These are phyloP conservation scores for Philopedon plagiatum DNA, from an alignment of 2,888 invertebrate species.

Conservation along the genomic window DNA sequence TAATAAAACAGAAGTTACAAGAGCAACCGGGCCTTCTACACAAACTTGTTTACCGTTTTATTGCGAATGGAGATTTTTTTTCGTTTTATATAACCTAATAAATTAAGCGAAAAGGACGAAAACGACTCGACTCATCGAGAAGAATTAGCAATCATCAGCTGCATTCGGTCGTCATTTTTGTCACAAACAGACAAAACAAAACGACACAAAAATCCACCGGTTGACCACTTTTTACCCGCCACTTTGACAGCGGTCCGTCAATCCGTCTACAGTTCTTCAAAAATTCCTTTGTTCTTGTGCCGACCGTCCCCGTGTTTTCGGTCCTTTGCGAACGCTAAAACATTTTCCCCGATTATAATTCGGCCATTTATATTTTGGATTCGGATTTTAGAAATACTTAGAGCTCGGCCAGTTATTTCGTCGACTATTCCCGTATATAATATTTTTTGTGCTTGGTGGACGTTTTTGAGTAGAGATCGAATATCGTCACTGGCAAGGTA, in stretches of 20 bases:
- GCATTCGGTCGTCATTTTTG: constrained; percentile 51
- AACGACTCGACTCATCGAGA: constrained; percentile 34
- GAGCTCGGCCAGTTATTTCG: constrained; percentile 41
- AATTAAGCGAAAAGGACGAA: constrained; percentile 38
- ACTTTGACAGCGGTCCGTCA: constrained; percentile 63
- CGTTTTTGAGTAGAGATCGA: not conserved
- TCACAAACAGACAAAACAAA: constrained; percentile 52
- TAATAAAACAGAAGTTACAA: too few relatives aligned
- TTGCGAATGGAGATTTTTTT: not conserved
- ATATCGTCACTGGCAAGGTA: too few relatives aligned
- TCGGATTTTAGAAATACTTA: constrained; percentile 63
- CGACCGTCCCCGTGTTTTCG: constrained; percentile 53
- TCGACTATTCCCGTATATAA: constrained; percentile 13
- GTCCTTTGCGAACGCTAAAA: constrained; percentile 49
- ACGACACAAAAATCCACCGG: constrained; percentile 53
- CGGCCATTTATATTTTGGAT: constrained; percentile 63
- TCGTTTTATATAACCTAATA: constrained; percentile 16
- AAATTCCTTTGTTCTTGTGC: constrained; percentile 62
- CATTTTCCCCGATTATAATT: constrained; percentile 61
- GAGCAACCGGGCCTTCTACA: too few relatives aligned
- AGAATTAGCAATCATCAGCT: constrained; percentile 51
- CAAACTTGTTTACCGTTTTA: not conserved
- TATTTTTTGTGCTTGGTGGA: constrained; percentile 1
- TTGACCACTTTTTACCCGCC: constrained; percentile 57
- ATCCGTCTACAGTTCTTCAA: constrained; percentile 63